Evolutionary conservation across 1,140 invertebrate species (phyloP).

Genomic region (Leptonema lineaticorne): DNA sequence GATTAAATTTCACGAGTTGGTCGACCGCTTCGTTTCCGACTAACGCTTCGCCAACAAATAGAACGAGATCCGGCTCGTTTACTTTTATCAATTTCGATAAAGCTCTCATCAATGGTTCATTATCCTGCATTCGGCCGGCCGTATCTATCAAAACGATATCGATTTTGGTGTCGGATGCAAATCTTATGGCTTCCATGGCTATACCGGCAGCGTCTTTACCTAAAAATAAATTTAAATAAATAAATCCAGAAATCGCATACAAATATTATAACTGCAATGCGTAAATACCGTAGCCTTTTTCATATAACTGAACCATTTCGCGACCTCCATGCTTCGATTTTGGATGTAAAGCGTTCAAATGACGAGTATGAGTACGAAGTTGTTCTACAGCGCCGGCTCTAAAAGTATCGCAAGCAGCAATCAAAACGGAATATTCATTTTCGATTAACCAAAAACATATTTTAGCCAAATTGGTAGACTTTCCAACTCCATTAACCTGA

Average conservation of each 20-base stretch:
- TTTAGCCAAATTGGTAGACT: conserved; percentile 99
- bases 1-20: conserved; percentile 98
- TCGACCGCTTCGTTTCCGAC: conserved; percentile 99
- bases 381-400: conserved; percentile 99
- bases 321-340: conserved; percentile 66
- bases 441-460: conserved; percentile 99
- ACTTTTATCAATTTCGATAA: conserved; percentile 86
- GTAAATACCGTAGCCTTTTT: conserved; percentile 88
- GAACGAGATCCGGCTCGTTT: conserved; percentile 95
- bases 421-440: conserved; percentile 93
- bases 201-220: conserved; percentile 98
- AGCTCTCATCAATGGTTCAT: conserved; percentile 97
- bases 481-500: conserved; percentile 93
- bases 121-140: conserved; percentile 99
- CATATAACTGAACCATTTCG: conserved; percentile 91
- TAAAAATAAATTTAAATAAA: conserved; percentile 39
- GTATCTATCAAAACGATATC: conserved; percentile 97
- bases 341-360: conserved; percentile 93
- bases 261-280: too few relatives aligned
- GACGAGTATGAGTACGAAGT: conserved; percentile 90
- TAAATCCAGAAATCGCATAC: background rate
- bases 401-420: conserved; percentile 99
- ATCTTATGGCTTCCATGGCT: conserved; percentile 94
- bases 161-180: conserved; percentile 75
- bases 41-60: conserved; percentile 98